Base-by-base conservation (phyloP, 1,140 invertebrate genomes). In the Monochamus saltuarius region DNA sequence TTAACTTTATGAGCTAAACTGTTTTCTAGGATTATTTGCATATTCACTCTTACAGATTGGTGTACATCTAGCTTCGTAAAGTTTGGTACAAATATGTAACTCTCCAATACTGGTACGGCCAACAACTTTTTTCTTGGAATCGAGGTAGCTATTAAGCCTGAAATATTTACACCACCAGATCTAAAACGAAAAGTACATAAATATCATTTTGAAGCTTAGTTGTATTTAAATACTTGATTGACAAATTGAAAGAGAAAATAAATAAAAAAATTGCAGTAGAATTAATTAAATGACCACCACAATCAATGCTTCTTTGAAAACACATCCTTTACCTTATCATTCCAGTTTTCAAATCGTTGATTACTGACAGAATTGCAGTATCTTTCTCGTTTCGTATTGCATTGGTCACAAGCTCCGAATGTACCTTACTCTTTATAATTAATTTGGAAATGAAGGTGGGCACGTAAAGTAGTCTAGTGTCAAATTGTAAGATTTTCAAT, bases 401-500 rank as follows among this genome's bases (percentile, higher is more conserved):
- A 63, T 37, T 16, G 8, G 37, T 17, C 1, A 75, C 75, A 73
- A 55, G 69, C 73, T 8, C 89, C 73, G 85, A 80, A 65, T 90
- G 87, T 68, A 78, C 81, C 7, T 81, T 81, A 0, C 88, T 86
- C 70, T 97, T 87, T 46, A 98, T 91, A 4, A 84, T 80, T 0
- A 97, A 68, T 58, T 87, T 89, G 43, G 86, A 82, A 36, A 98
- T 91, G 61, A 87, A 85, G 0, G 91, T 96, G 1, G 95, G 95
- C 0, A 98, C 85, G 67, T 87, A 87, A 0, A 97, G 82, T 13
- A 85, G 82, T 59, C 89, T 78, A 0, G 87, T 87, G 65, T 92
- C 89, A 10, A 83, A 77, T 19, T 83, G 82, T 1, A 97, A 70
- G 51, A 97, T 87, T 62, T 89, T 85, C 62, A 96, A 85, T 75